Conservation (phyloP, 2,888 invertebrate species). For the Timandra comae region DNA sequence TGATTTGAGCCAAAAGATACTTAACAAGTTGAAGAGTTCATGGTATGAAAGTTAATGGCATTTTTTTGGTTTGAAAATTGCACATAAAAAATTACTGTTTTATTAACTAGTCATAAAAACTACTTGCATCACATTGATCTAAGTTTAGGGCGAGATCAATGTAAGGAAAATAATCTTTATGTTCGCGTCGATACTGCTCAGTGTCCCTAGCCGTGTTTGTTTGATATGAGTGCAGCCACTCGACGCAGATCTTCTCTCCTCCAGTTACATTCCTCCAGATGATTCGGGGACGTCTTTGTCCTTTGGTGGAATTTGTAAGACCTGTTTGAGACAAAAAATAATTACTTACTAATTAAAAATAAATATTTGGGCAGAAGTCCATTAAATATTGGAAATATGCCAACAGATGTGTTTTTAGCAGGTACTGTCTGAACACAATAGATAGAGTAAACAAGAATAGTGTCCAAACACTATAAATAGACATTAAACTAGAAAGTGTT, state of each 20-base stretch:
- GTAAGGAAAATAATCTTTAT: conserved; percentile 62
- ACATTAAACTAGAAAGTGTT: no score
- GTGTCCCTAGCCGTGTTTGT: conserved; percentile 36
- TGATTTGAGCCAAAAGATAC: conserved; percentile 71
- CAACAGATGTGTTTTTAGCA: conserved; percentile 27
- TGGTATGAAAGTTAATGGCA: conserved; percentile 66
- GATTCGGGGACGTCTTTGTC: conserved; percentile 38
- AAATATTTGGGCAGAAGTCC: conserved; percentile 32
- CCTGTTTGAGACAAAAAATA: conserved; percentile 46
- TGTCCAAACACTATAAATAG: no score
- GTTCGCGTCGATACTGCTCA: conserved; percentile 33
- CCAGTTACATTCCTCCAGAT: conserved; percentile 33
- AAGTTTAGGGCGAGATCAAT: conserved; percentile 62
- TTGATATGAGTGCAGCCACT: conserved; percentile 33
- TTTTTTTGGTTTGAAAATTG: conserved; percentile 77
- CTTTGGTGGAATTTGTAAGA: conserved; percentile 40
- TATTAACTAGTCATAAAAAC: conserved; percentile 53
- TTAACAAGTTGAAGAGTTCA: conserved; percentile 56
- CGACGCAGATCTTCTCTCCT: conserved; percentile 28
- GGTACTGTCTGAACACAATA: no score
- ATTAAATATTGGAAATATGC: conserved; percentile 33
- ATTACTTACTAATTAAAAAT: conserved; percentile 30
- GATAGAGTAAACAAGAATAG: no score
- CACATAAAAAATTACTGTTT: conserved; percentile 61
- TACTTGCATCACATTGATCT: conserved; percentile 55